phyloP scores from a whole-genome alignment of 2,888 invertebrate genomes.

The Xestia sexstrigata region DNA sequence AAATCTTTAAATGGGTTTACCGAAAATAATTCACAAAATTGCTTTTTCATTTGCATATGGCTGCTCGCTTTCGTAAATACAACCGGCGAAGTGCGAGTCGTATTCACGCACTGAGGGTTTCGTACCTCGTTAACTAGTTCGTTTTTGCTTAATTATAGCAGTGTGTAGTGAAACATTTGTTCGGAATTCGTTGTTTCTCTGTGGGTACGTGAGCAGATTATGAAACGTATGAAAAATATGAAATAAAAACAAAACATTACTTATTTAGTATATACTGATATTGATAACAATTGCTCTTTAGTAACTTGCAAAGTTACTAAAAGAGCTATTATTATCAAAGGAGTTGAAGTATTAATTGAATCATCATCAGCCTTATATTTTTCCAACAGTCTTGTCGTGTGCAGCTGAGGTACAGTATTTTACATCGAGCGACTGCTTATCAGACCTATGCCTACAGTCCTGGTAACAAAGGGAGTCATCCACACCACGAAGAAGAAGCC shows the following conservation, averaged over 20 bases:
- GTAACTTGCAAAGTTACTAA: too few relatives aligned
- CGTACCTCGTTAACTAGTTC: constrained; percentile 32
- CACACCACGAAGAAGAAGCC: too few relatives aligned
- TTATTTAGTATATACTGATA: background rate
- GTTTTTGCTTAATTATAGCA: constrained; percentile 32
- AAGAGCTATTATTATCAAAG: background rate
- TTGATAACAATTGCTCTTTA: too few relatives aligned
- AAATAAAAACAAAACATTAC: too few relatives aligned
- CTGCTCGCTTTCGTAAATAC: constrained; percentile 20
- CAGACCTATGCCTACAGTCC: background rate
- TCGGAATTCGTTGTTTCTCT: constrained; percentile 10
- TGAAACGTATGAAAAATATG: too few relatives aligned
- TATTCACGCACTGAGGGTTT: constrained; percentile 28
- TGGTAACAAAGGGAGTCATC: background rate
- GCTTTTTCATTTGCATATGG: constrained; percentile 18
- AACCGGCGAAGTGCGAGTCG: constrained; percentile 29
- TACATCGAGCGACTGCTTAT: background rate
- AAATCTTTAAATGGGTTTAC: background rate
- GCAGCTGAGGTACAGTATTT: background rate
- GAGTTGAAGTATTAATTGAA: background rate
- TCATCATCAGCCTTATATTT: background rate
- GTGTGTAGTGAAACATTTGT: constrained; percentile 24
- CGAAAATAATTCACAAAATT: constrained; percentile 24
- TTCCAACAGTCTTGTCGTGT: background rate
- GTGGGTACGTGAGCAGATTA: background rate